Evolutionary conservation across 2,113 vertebrate genomes (phyloP).

Genomic region (Colius striatus): DNA sequence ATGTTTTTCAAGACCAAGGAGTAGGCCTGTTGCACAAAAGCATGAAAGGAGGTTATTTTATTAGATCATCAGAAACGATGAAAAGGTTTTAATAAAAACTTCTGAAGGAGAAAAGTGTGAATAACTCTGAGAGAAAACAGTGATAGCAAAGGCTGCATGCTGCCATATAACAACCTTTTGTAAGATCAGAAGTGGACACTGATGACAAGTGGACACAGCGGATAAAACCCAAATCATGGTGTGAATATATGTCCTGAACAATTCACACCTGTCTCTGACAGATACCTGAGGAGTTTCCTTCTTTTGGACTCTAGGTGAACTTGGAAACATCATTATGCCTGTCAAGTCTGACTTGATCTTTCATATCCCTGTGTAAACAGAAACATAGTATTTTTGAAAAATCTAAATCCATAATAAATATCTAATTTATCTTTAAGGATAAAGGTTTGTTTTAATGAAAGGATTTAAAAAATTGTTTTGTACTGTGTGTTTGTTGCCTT

Average conservation of each 20-base stretch:
- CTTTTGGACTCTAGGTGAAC: neutral
- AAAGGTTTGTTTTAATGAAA: conserved; percentile 37
- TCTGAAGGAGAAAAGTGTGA: neutral
- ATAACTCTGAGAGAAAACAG: neutral
- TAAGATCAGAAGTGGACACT: neutral
- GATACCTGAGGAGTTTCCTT: neutral
- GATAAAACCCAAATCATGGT: neutral
- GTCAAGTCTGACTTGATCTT: neutral
- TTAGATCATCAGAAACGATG: neutral
- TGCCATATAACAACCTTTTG: neutral
- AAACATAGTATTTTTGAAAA: neutral
- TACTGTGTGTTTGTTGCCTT: conserved; percentile 1
- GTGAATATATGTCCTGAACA: neutral
- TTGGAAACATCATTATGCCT: neutral
- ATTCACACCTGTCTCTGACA: neutral
- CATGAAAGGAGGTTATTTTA: neutral
- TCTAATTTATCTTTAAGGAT: neutral
- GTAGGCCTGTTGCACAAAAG: neutral
- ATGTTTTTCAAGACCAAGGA: neutral
- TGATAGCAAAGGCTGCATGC: neutral
- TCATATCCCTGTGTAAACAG: neutral
- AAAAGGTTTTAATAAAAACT: neutral
- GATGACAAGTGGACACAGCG: neutral
- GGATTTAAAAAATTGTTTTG: neutral
- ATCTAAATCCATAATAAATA: neutral